Evolutionary conservation across 2,113 vertebrate species (phyloP), one percentile per base, ranked within the genome.

Genomic region (Murina feae): DNA sequence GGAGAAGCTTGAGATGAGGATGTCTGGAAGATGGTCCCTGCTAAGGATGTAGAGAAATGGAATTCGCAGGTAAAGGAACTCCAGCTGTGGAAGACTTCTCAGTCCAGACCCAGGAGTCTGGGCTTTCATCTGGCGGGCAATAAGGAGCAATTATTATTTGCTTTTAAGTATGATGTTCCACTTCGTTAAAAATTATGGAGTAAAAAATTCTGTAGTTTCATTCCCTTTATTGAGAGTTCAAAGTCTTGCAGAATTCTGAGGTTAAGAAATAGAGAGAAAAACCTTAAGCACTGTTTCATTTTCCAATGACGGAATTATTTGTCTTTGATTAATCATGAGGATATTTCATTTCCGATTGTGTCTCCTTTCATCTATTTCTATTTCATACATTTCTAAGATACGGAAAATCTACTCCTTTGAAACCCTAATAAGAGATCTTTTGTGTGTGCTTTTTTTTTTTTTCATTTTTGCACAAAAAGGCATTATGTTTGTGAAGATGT

Each of bases 341-440:
- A 96, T 94, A 94, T 96, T 97, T 96, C 58, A 47, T 97, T 97
- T 96, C 93, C 71, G 92, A 96, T 74, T n/a, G 74, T 82, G 44
- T 92, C 42, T 51, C 94, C 80, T 93, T 98, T 97, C 95, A 97
- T 71, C 96, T 65, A 53, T 80, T 86, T 96, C 51, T 69, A 16
- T 80, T 97, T 95, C 71, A 85, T 94, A n/a, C 9, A 85, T 97
- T 88, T 95, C 80, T 96, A 95, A 30, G 85, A 6, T 49, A 94
- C 94, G 78, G 6, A 93, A 92, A 96, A 96, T 82, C 32, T 60
- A 1, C 6, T 86, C 23, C 28, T 93, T 35, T 95, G 85, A 94
- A 96, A 95, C 18, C 16, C n/a, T 17, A 49, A 87, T 93, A 95
- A 94, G 95, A 60, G 86, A 20, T 4, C 85, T 87, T 6, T 63